Evolutionary conservation across 2,888 invertebrate species (phyloP), one percentile per base, ranked within the genome.

Genomic region (Drosophila histrio): DNA sequence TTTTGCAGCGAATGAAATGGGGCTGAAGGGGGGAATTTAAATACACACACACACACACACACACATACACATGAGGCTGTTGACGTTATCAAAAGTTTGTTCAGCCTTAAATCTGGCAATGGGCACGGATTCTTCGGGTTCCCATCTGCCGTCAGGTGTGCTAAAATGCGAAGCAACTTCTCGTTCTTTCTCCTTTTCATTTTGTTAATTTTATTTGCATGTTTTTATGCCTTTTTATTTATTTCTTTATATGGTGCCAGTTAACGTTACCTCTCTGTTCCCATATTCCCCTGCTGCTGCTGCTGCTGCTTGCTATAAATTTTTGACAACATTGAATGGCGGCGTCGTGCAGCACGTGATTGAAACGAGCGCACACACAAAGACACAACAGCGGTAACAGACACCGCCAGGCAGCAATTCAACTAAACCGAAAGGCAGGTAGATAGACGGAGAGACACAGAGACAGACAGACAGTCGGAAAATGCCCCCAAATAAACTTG

Each of bases 201-300:
- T 75, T 79, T 81, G 72, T 81, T 87, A 84, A 84, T 84, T 87
- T 84, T 84, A 87, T 84, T 84, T 84, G 77, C 83, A 77, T 84
- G 71, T 72, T 72, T 80, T 77, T 83, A 71, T 86, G 71, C 64
- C 67, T 54, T 77, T 86, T 81, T 74, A 86, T 86, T 81, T 83
- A 79, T 81, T 75, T 75, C 57, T 74, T 52, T 36, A 47, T 62
- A 34, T 44, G 46, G 43, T 72, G 65, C 32, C 70, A 38, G 59
- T 57, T 69, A 72, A 69, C 74, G 73, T 63, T 61, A 50, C 59
- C 56, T 61, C 24, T 49, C 43, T 61, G 32, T 28, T 24, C 13
- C 17, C 15, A 11, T 4, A n/a, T 34, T 6, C 30, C 9, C 19
- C 49, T 46, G 57, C 22, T 24, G 15, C 34, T 5, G 6, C 22